A percentile compares a stretch with the other conserved stretches of the same genome.
Conservation (phyloP, 2,888 invertebrate genomes). For the Ormyrus rosae region DNA sequence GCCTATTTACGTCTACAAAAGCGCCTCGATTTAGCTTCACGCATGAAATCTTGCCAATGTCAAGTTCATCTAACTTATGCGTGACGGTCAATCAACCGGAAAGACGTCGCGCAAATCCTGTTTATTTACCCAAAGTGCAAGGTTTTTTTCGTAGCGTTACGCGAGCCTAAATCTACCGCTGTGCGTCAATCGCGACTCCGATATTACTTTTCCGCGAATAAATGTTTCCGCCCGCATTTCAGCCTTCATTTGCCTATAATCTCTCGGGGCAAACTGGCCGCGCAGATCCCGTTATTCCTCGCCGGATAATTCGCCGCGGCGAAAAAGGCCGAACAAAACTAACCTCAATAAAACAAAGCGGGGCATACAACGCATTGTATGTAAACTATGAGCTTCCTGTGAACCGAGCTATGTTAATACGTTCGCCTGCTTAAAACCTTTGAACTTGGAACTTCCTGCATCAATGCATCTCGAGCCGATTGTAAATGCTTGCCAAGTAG, state of each 20-base stretch:
- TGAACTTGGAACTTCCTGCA: conserved; percentile 25
- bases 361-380: conserved; percentile 30
- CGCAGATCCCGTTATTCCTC: conserved; percentile 8
- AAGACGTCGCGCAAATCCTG: no score
- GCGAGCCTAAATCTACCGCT: no score
- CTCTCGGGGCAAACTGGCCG: neutral
- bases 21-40: no score
- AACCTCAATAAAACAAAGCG: conserved; percentile 32
- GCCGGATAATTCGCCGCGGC: neutral
- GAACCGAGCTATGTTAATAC: conserved; percentile 21
- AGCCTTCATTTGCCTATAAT: conserved; percentile 43
- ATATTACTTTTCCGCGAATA: no score
- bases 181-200: no score
- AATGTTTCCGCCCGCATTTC: neutral
- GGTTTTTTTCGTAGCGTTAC: no score
- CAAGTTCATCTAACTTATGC: no score
- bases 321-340: conserved; percentile 7
- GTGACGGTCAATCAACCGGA: no score
- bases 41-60: no score
- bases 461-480: neutral
- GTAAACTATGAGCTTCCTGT: conserved; percentile 34
- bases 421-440: conserved; percentile 4
- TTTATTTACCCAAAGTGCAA: no score
- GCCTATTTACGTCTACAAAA: no score
- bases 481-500: no score